phyloP scores from a whole-genome alignment of 2,888 invertebrate genomes.

The Gnatocerus cornutus region DNA sequence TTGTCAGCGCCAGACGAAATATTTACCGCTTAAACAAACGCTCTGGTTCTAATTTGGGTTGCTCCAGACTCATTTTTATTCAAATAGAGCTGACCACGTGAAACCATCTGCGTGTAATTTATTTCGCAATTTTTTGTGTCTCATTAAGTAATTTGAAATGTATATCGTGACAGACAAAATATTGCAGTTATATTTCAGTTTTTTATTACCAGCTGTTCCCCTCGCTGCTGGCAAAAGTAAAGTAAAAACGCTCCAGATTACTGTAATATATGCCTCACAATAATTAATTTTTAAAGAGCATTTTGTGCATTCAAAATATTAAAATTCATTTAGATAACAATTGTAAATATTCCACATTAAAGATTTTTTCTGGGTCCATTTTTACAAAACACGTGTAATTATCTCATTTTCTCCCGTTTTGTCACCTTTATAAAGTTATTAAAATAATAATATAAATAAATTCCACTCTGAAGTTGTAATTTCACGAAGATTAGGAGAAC shows the following conservation, averaged over 20 bases:
- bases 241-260: conserved; percentile 50
- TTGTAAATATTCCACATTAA: conserved; percentile 24
- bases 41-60: too few relatives aligned
- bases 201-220: conserved; percentile 49
- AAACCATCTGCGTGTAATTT: conserved; percentile 46
- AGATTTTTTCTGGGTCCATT: conserved; percentile 4
- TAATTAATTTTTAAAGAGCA: conserved; percentile 46
- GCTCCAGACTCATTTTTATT: too few relatives aligned
- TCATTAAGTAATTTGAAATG: conserved; percentile 51
- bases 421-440: too few relatives aligned
- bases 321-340: conserved; percentile 48
- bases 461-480: not conserved
- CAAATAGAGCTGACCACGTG: conserved; percentile 24
- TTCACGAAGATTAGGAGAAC: not conserved
- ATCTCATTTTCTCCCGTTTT: not conserved
- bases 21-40: too few relatives aligned
- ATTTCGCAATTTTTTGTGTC: conserved; percentile 47
- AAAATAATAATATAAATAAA: too few relatives aligned
- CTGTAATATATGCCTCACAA: conserved; percentile 45
- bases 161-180: conserved; percentile 47
- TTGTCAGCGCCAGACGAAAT: conserved; percentile 31
- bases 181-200: conserved; percentile 49
- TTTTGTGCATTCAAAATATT: conserved; percentile 41
- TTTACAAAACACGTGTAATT: not conserved
- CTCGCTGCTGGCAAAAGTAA: conserved; percentile 29